Percentiles rank a stretch among this genome's conserved stretches.
phyloP scores from a whole-genome alignment of 2,888 invertebrate genomes.

The Metallyticus violacea region DNA sequence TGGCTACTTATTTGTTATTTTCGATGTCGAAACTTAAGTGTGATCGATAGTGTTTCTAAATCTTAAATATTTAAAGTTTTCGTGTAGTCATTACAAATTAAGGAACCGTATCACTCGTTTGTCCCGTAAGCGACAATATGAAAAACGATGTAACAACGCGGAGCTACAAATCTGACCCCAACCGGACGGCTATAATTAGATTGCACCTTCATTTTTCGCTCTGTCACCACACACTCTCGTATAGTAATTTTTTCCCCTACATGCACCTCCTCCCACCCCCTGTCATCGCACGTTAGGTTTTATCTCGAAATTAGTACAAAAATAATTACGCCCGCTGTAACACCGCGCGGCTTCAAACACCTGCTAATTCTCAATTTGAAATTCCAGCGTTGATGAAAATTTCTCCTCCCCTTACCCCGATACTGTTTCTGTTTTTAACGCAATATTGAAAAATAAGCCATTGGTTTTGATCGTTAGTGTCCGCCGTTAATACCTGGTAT shows the following conservation, averaged over 20 bases:
- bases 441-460: conserved; percentile 30
- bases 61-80: too few relatives aligned
- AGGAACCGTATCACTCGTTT: not conserved
- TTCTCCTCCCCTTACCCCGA: not conserved
- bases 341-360: conserved; percentile 24
- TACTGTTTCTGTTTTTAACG: conserved; percentile 22
- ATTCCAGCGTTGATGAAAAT: conserved; percentile 26
- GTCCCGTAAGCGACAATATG: not conserved
- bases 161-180: conserved; percentile 18
- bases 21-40: too few relatives aligned
- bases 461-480: conserved; percentile 20
- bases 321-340: conserved; percentile 27
- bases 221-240: not conserved
- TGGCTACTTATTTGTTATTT: too few relatives aligned
- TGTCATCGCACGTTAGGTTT: conserved; percentile 13
- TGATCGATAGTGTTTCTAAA: too few relatives aligned
- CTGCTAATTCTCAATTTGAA: conserved; percentile 29
- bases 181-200: conserved; percentile 13
- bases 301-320: conserved; percentile 26
- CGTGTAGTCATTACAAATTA: too few relatives aligned
- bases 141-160: not conserved
- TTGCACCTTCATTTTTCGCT: not conserved
- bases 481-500: conserved; percentile 24
- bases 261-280: not conserved
- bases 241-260: conserved; percentile 14